Percentiles rank a stretch among this genome's conserved stretches.
phyloP scores from a whole-genome alignment of 2,888 invertebrate genomes.

The Dyspetes luteomarginatus region DNA sequence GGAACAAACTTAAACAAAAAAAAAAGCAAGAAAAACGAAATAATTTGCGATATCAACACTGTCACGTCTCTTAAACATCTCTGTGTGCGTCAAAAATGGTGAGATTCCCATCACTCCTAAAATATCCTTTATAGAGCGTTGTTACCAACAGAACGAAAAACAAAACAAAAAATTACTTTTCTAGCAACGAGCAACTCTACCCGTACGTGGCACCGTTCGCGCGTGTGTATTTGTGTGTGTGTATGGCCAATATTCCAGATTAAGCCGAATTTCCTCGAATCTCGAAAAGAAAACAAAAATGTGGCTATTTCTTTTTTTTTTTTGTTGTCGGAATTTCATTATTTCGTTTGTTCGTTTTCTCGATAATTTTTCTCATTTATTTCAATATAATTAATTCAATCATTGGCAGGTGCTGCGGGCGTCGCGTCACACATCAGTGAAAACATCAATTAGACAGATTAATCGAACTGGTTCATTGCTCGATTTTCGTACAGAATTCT shows the following conservation, averaged over 20 bases:
- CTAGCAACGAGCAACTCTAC: slow-evolving; percentile 81
- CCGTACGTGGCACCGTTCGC: slow-evolving; percentile 78
- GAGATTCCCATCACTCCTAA: slow-evolving; percentile 82
- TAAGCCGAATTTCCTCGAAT: slow-evolving; percentile 21
- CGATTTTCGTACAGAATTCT: slow-evolving; percentile 66
- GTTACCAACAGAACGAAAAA: slow-evolving; percentile 41
- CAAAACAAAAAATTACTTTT: slow-evolving; percentile 59
- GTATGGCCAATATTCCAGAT: slow-evolving; percentile 38
- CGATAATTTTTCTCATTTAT: slow-evolving; percentile 31
- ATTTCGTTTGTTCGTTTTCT: not conserved
- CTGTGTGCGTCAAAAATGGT: slow-evolving; percentile 83
- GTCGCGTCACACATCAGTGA: slow-evolving; percentile 78
- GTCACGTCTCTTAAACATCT: slow-evolving; percentile 83
- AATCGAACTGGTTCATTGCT: slow-evolving; percentile 78
- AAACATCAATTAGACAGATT: slow-evolving; percentile 79
- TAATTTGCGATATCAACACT: slow-evolving; percentile 81
- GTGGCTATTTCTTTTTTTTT: too few relatives aligned
- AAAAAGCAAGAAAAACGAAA: slow-evolving; percentile 58
- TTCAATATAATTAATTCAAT: slow-evolving; percentile 71
- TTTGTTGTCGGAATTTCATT: slow-evolving; percentile 34
- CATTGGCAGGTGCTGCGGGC: slow-evolving; percentile 82
- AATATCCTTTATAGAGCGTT: slow-evolving; percentile 62
- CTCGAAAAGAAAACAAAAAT: slow-evolving; percentile 28
- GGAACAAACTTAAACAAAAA: slow-evolving; percentile 48
- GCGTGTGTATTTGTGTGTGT: too few relatives aligned